Evolutionary conservation across 1,140 invertebrate genomes (phyloP), one percentile per base, ranked within the genome.

Genomic region (Pogonomyrmex barbatus): DNA sequence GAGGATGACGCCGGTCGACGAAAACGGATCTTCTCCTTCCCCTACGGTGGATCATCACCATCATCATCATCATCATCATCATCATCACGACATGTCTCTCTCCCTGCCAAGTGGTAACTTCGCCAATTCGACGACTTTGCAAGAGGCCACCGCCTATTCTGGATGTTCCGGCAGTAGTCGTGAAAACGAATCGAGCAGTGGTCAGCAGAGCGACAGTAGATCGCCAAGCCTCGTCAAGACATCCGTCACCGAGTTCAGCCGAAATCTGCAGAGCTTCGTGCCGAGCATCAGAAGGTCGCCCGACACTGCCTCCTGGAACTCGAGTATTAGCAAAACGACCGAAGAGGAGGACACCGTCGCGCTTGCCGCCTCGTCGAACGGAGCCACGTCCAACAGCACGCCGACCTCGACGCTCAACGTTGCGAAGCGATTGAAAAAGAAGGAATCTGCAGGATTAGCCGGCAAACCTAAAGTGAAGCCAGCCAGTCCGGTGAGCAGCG

Each of bases 401-500:
- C 67, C 68, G 5, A 73, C 81, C 10, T 90, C 91, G 9, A 92
- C 91, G 4, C 86, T 90, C 1, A 89, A 62, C 12, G 50, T 17
- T 1, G 56, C 45, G 24, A 89, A 86, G 42, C 87, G 90, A 2
- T 9, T 71, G 30, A 89, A 81, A 30, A 88, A 62, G 56, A 87
- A 70, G 42, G 86, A 78, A 4, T 42, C 39, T 4, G 9, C 63
- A n/a, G 89, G 77, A 1, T 30, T 58, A 84, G 42, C 63, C 93
- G 85, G 90, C 93, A 93, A 92, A 88, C 94, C 92, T 73, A 95
- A 91, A 73, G 95, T 94, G 33, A 95, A 94, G 52, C 94, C 93
- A 86, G 95, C 94, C 62, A 95, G 96, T 87, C 77, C 77, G 36
- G 93, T 95, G 9, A 95, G 95, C 90, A 96, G 96, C 83, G 95